These are phyloP conservation scores for Gobio gobio DNA, from an alignment of 2,113 vertebrate genomes.

Conservation along the genomic window DNA sequence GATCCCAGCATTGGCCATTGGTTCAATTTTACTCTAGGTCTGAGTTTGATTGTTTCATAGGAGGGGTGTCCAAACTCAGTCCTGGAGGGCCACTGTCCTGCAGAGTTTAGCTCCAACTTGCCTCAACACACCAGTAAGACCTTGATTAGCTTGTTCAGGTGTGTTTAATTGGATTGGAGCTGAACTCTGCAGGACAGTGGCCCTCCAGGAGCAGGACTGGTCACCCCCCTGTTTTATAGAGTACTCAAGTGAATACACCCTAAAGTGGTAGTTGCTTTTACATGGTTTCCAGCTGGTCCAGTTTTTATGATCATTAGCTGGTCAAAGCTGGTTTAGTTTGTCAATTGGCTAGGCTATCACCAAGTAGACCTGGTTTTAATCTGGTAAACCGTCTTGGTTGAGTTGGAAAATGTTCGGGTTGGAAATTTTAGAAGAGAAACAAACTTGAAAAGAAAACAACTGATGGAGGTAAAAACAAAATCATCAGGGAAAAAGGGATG, in stretches of 20 bases:
- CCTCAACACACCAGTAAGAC: too few relatives aligned
- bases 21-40: not conserved
- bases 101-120: too few relatives aligned
- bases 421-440: not conserved
- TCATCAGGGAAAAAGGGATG: slow-evolving; percentile 5
- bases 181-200: too few relatives aligned
- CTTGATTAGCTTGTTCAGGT: too few relatives aligned
- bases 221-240: not conserved
- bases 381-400: not conserved
- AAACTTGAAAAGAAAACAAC: not conserved
- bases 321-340: not conserved
- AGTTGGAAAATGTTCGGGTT: not conserved
- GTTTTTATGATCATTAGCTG: not conserved
- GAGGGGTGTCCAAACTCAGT: too few relatives aligned
- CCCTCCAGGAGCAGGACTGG: too few relatives aligned
- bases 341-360: not conserved
- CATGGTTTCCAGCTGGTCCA: not conserved
- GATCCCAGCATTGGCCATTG: not conserved
- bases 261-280: not conserved
- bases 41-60: not conserved
- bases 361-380: slow-evolving; percentile 4
- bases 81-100: too few relatives aligned
- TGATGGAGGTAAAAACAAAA: not conserved
- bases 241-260: not conserved
- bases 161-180: too few relatives aligned